phyloP scores from a whole-genome alignment of 2,113 vertebrate genomes.

The Hemichromis elongatus region DNA sequence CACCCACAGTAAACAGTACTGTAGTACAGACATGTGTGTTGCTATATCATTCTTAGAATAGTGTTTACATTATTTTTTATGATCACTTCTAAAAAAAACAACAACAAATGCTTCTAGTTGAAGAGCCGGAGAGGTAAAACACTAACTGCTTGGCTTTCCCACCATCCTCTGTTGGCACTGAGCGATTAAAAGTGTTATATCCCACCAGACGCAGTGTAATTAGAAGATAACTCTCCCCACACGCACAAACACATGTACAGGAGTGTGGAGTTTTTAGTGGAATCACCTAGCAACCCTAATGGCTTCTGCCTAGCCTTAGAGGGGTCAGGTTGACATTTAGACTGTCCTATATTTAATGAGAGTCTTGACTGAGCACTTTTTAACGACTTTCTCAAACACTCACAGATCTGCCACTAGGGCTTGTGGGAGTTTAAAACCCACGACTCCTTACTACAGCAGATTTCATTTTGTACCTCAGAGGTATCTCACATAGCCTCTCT shows the following conservation, averaged over 20 bases:
- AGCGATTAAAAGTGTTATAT: background rate
- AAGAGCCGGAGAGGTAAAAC: background rate
- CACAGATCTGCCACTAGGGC: background rate
- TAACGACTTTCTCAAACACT: slow-evolving; percentile 64
- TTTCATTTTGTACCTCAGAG: slow-evolving; percentile 4
- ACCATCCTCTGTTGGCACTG: slow-evolving; percentile 3
- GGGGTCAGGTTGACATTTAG: too few species aligned
- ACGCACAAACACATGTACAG: background rate
- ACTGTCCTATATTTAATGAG: slow-evolving; percentile 48
- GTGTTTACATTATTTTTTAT: background rate
- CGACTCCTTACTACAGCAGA: background rate
- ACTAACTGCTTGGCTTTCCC: slow-evolving; percentile 27
- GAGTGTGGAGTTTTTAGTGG: background rate
- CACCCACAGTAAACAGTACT: background rate
- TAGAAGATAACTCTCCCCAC: slow-evolving; percentile 33
- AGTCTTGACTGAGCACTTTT: slow-evolving; percentile 62
- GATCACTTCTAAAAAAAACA: background rate
- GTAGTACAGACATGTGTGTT: background rate
- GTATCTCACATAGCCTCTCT: background rate
- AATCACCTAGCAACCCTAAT: slow-evolving; percentile 64
- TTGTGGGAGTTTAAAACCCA: slow-evolving; percentile 18
- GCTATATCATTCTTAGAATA: background rate
- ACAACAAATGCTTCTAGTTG: background rate
- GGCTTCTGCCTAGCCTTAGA: slow-evolving; percentile 11
- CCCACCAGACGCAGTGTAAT: background rate